These are phyloP conservation scores for Lepidochrysops patricia DNA, from an alignment of 2,888 invertebrate species.

Conservation along the genomic window DNA sequence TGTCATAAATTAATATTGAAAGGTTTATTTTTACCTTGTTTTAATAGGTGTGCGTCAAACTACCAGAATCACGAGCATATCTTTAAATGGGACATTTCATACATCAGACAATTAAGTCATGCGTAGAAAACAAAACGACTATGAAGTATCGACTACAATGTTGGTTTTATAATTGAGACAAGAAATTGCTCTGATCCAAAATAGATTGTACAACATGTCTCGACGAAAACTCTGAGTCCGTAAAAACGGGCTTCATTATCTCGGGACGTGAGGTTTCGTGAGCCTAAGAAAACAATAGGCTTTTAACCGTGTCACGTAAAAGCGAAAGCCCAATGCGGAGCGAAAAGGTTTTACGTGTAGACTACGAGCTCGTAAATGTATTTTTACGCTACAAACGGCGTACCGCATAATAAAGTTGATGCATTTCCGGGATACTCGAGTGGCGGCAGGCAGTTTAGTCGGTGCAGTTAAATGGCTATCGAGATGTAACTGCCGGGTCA, in stretches of 20 bases:
- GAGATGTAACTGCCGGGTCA: constrained; percentile 39
- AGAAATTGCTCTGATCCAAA: background rate
- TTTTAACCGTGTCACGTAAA: background rate
- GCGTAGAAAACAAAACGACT: background rate
- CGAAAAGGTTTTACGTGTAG: constrained; percentile 2
- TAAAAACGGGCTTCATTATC: background rate
- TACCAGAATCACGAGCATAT: background rate
- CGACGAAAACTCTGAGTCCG: background rate
- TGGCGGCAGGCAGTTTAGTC: background rate
- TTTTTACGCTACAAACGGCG: constrained; percentile 23
- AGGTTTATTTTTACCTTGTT: background rate
- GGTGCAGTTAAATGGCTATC: constrained; percentile 30
- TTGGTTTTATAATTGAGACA: background rate
- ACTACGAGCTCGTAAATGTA: constrained; percentile 8
- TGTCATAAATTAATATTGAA: background rate
- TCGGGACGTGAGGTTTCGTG: background rate
- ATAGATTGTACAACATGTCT: background rate
- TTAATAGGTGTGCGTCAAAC: background rate
- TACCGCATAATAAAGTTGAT: constrained; percentile 14
- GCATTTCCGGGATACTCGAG: constrained; percentile 22
- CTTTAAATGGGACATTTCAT: background rate
- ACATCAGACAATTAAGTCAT: background rate
- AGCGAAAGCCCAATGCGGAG: constrained; percentile 2
- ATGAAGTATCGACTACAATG: background rate
- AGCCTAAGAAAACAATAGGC: background rate